A percentile compares a stretch with the other conserved stretches of the same genome.
Conservation (phyloP, 2,797 vertebrate genomes). For the Orientallactaga sibirica region DNA sequence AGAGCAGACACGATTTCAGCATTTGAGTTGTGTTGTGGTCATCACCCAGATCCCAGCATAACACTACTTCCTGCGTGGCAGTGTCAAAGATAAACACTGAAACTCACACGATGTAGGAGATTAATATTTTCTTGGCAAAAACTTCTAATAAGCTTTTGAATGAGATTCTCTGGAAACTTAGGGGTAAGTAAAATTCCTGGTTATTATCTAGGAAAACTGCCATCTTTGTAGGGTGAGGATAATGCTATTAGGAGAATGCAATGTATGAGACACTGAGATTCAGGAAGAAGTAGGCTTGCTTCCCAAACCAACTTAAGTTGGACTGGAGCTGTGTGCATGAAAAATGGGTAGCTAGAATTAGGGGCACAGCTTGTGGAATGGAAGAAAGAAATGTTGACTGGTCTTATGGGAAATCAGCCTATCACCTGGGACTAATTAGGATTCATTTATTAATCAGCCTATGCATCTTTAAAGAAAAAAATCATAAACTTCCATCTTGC, state of each 20-base stretch:
- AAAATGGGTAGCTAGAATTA: background rate
- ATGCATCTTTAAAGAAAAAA: background rate
- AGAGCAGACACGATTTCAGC: background rate
- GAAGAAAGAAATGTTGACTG: background rate
- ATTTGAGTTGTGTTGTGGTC: background rate
- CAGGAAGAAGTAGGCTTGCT: background rate
- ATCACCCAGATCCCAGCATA: constrained; percentile 40
- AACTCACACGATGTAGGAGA: constrained; percentile 36
- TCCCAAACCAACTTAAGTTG: background rate
- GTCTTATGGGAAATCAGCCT: background rate
- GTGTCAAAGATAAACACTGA: constrained; percentile 23
- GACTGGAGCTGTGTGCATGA: background rate
- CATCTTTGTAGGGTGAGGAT: background rate
- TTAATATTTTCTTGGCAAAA: constrained; percentile 56
- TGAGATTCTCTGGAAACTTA: constrained; percentile 18
- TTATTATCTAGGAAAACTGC: constrained; percentile 6
- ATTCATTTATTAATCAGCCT: constrained; percentile 42
- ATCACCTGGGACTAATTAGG: constrained; percentile 24
- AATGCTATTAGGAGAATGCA: background rate
- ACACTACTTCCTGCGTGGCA: constrained; percentile 43
- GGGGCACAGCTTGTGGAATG: accelerated
- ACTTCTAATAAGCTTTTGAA: constrained; percentile 46
- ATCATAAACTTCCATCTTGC: background rate
- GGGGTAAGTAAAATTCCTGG: background rate
- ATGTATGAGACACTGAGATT: background rate